These are phyloP conservation scores for Riparia riparia DNA, from an alignment of 2,113 vertebrate genomes.

Conservation along the genomic window DNA sequence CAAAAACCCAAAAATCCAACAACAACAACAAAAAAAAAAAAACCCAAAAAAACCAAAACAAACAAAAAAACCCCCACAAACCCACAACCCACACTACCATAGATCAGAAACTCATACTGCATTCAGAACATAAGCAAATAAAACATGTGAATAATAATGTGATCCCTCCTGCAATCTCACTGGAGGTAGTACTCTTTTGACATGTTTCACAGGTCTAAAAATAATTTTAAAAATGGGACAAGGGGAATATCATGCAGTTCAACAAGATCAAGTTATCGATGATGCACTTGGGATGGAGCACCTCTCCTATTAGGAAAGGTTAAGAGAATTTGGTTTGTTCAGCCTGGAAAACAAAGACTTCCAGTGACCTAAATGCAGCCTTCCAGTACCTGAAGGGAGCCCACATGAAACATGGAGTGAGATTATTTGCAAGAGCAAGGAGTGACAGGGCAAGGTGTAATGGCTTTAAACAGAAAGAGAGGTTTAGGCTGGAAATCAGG, in stretches of 20 bases:
- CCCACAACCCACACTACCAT: background rate
- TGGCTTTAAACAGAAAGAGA: background rate
- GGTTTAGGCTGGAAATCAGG: background rate
- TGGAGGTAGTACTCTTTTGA: background rate
- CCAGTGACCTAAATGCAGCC: background rate
- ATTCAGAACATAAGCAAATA: background rate
- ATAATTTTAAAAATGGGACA: background rate
- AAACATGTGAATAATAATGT: background rate
- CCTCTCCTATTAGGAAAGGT: background rate
- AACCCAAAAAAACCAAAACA: background rate
- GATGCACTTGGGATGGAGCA: background rate
- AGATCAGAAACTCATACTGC: background rate
- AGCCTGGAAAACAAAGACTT: background rate
- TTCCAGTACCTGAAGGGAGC: background rate
- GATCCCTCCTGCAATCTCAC: background rate
- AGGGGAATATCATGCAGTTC: background rate
- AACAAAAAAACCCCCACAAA: background rate
- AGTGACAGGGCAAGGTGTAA: background rate
- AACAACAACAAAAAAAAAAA: no score
- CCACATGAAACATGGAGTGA: background rate
- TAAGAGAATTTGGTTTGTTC: background rate
- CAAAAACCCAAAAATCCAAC: no score
- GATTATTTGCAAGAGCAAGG: background rate
- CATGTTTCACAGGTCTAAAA: background rate
- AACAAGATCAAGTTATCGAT: background rate